These are phyloP conservation scores for Pitta sordida DNA, from an alignment of 2,113 vertebrate genomes.

Conservation along the genomic window DNA sequence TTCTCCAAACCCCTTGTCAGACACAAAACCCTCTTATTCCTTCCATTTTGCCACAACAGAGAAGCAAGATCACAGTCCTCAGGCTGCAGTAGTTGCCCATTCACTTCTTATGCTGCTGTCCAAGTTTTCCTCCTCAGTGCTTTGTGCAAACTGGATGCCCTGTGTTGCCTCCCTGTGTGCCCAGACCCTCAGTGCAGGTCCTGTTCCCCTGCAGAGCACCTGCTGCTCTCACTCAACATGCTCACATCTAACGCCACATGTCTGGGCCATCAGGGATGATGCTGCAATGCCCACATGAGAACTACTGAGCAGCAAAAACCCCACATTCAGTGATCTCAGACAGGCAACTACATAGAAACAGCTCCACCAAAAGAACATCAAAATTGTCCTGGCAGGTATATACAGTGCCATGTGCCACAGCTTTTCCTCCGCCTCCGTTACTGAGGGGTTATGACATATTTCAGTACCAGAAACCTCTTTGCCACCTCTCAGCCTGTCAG, in stretches of 20 bases:
- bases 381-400: background rate
- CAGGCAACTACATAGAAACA: background rate
- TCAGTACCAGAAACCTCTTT: background rate
- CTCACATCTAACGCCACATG: background rate
- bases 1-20: background rate
- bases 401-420: background rate
- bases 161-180: background rate
- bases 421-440: background rate
- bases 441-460: background rate
- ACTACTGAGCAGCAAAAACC: background rate
- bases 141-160: background rate
- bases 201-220: rapidly evolving
- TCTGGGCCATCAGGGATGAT: background rate
- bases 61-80: background rate
- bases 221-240: background rate
- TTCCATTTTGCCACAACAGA: background rate
- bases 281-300: background rate
- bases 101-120: background rate
- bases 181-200: background rate
- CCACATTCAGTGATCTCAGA: background rate
- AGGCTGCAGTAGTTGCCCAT: background rate
- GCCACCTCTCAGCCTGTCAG: background rate
- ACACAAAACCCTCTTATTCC: background rate
- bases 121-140: background rate
- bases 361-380: background rate